Evolutionary conservation across 2,113 vertebrate genomes (phyloP), one percentile per base, ranked within the genome.

Genomic region (Reinhardtius hippoglossoides): DNA sequence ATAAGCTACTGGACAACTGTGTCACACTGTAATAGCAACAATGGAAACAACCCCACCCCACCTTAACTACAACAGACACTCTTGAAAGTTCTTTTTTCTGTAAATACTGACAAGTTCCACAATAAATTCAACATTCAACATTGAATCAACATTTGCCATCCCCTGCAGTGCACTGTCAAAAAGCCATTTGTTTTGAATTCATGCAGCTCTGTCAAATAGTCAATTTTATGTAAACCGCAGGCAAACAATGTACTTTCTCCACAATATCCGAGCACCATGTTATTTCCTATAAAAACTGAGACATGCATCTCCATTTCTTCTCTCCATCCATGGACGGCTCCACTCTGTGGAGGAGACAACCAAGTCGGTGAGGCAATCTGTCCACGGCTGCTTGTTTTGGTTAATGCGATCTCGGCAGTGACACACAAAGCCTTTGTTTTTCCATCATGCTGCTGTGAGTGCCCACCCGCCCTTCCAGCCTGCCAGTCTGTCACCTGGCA

Each of bases 341-440:
- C 24, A 78, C 82, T 61, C 52, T 12, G 63, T 74, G 78, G 84
- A 90, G 83, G 81, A 90, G 83, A 83, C 81, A 83, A 70, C 77
- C 77, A 46, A 78, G 79, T 71, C 76, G 56, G 83, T 54, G 85
- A 65, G 71, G 83, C 87, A 74, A 74, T 79, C 74, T 56, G 71
- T 81, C 78, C 68, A 37, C 7, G 84, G 78, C 85, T 87, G 86
- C 87, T 87, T 91, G 87, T 91, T 89, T 85, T 84, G 87, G 80
- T 90, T 90, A 87, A 90, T 91, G 88, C 74, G 57, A 86, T 89
- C 83, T 84, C 80, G 55, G 72, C 67, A 26, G 67, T 82, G 88
- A 88, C 87, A 89, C 89, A 87, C 84, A 81, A 76, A 88, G 85
- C 84, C 71, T 89, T 92, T 91, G 88, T 92, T 92, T 48, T 90